Conservation (phyloP, 2,797 vertebrate species). For the Etheostoma perlongum region DNA sequence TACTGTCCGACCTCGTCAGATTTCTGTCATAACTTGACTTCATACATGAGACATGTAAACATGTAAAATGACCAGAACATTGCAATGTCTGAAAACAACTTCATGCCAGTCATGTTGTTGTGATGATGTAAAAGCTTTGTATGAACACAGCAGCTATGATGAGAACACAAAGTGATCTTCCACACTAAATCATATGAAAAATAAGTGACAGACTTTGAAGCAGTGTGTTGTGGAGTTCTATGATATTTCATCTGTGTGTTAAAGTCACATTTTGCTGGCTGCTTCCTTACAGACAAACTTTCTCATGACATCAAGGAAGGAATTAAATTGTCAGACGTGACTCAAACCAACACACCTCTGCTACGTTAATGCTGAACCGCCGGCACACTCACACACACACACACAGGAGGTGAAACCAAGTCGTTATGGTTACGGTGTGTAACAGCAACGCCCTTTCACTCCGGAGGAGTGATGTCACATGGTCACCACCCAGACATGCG, state of each 20-base stretch:
- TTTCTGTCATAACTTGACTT: too few relatives aligned
- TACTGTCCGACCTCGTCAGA: not conserved
- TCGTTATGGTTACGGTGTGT: slow-evolving; percentile 54
- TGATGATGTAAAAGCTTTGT: not conserved
- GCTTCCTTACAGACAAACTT: slow-evolving; percentile 33
- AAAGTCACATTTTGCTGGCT: slow-evolving; percentile 4
- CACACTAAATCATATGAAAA: not conserved
- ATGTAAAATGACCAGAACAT: not conserved
- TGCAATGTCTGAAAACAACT: not conserved
- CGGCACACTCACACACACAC: not conserved
- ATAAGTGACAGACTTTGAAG: too few relatives aligned
- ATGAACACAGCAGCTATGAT: not conserved
- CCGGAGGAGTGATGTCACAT: slow-evolving; percentile 70
- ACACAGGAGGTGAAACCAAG: slow-evolving; percentile 39
- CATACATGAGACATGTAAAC: not conserved
- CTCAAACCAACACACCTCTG: slow-evolving; percentile 56
- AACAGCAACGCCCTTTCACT: slow-evolving; percentile 63
- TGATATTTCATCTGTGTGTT: slow-evolving; percentile 3
- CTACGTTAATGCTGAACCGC: slow-evolving; percentile 16
- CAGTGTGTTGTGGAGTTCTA: not conserved
- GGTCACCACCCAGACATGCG: slow-evolving; percentile 62
- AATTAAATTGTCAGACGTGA: slow-evolving; percentile 71
- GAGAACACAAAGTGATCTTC: not conserved
- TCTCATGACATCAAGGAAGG: slow-evolving; percentile 62
- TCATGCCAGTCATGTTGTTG: not conserved